Evolutionary conservation across 2,113 vertebrate species (phyloP).

Genomic region (Psophia crepitans): DNA sequence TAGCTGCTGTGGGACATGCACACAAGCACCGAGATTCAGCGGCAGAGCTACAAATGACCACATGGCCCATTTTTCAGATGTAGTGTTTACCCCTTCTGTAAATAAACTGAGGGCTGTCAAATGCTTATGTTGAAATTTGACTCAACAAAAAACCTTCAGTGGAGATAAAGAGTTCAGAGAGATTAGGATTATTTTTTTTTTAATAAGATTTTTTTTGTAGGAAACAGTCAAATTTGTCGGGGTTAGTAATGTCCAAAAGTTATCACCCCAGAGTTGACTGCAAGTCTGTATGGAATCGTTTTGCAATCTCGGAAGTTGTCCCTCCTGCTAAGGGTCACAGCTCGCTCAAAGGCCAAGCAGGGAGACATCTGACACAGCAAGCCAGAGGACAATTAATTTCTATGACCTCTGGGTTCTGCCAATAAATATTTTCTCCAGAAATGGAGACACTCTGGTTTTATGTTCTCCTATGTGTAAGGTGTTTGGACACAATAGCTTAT

Average conservation of each 20-base stretch:
- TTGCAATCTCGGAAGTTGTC: background rate
- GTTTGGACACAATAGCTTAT: background rate
- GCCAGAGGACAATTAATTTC: background rate
- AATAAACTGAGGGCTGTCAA: background rate
- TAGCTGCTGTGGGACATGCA: background rate
- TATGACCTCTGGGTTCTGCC: background rate
- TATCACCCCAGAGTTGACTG: background rate
- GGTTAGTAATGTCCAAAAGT: background rate
- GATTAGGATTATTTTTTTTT: background rate
- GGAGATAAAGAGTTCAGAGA: background rate
- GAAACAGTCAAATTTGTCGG: fast-evolving
- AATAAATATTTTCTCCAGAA: background rate
- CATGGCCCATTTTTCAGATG: fast-evolving
- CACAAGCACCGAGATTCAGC: background rate
- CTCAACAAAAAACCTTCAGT: background rate
- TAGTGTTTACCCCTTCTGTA: background rate
- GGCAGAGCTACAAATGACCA: fast-evolving
- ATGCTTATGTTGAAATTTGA: background rate
- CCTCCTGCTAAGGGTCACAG: background rate
- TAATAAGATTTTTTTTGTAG: background rate
- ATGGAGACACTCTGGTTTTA: background rate
- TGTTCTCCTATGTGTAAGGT: background rate
- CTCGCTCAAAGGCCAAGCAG: background rate
- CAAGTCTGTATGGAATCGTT: background rate
- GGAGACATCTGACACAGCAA: background rate